A percentile compares a stretch with the other conserved stretches of the same genome.
Evolutionary conservation across 2,888 invertebrate species (phyloP).

Genomic region (Endotricha flammealis): DNA sequence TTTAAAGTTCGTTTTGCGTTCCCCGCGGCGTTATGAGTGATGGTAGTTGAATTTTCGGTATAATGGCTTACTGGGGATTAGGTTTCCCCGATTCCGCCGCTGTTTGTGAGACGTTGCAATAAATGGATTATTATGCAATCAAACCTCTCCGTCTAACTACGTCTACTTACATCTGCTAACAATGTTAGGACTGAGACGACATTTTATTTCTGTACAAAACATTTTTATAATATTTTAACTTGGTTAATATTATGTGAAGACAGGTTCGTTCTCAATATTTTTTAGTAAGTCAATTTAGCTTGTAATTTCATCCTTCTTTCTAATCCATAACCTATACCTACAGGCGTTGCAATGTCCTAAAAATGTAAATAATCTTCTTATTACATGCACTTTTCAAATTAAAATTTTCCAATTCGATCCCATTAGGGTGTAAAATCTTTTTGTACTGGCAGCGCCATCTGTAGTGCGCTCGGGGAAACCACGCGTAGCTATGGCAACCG

Average conservation of each 20-base stretch:
- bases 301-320: too few species aligned
- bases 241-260: too few species aligned
- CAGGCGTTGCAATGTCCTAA: too few species aligned
- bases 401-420: constrained; percentile 13
- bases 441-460: constrained; percentile 53
- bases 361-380: constrained; percentile 5
- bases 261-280: too few species aligned
- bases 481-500: constrained; percentile 62
- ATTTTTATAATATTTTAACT: too few species aligned
- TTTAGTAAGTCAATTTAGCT: too few species aligned
- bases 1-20: constrained; percentile 42
- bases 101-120: constrained; percentile 58
- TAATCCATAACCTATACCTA: too few species aligned
- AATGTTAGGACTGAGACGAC: too few species aligned
- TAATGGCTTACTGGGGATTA: constrained; percentile 72
- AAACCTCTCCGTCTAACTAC: constrained; percentile 35
- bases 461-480: constrained; percentile 32
- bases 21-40: constrained; percentile 43
- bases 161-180: constrained; percentile 22
- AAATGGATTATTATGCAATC: constrained; percentile 71
- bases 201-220: too few species aligned
- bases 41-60: constrained; percentile 61
- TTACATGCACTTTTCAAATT: constrained; percentile 21
- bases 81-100: constrained; percentile 64
- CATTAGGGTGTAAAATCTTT: constrained; percentile 4